These are phyloP conservation scores for Bombus sibiricus DNA, from an alignment of 1,140 invertebrate genomes.

Conservation along the genomic window DNA sequence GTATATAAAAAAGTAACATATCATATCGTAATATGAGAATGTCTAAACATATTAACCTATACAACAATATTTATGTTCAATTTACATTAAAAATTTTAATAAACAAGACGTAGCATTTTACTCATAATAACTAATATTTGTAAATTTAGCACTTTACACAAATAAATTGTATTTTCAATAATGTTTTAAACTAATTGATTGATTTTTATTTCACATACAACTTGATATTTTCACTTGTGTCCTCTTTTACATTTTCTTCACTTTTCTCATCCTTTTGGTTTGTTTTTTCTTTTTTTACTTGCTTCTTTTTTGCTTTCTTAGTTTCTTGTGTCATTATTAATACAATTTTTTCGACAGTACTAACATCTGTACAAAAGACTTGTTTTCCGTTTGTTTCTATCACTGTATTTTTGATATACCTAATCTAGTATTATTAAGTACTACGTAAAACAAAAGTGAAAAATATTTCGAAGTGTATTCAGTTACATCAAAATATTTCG, in stretches of 20 bases:
- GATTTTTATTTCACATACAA: conserved; percentile 45
- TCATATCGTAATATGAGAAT: background rate
- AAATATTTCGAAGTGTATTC: background rate
- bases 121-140: background rate
- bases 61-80: background rate
- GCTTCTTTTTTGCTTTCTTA: conserved; percentile 64
- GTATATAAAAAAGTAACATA: background rate
- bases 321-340: conserved; percentile 63
- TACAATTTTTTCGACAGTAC: background rate
- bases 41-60: conserved; percentile 15
- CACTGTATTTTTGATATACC: background rate
- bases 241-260: conserved; percentile 8
- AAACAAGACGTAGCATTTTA: background rate
- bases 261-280: conserved; percentile 46
- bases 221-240: conserved; percentile 28
- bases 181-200: background rate
- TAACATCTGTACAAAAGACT: background rate
- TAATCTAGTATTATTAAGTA: background rate
- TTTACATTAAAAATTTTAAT: background rate
- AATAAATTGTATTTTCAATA: background rate
- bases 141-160: background rate
- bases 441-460: background rate
- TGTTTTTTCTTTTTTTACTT: conserved; percentile 62
- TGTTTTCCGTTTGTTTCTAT: background rate
- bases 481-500: too few species aligned